Evolutionary conservation across 2,888 invertebrate genomes (phyloP).

Genomic region (Drosophila yooni): DNA sequence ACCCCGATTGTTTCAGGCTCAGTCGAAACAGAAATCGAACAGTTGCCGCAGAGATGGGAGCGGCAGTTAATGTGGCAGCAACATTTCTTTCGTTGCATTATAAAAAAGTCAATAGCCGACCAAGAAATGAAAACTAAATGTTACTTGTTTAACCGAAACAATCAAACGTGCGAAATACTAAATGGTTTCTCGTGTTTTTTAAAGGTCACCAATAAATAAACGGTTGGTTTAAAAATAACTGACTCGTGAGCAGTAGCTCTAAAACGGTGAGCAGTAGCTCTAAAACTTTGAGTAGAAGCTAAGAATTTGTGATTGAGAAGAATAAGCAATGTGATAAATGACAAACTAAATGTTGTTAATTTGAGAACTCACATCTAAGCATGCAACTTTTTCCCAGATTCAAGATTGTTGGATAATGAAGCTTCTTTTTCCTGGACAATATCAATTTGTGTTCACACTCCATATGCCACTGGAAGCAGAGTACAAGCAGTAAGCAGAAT

Average conservation of each 20-base stretch:
- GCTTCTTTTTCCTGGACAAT: too few relatives aligned
- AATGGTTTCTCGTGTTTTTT: neutral
- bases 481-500: neutral
- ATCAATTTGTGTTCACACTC: neutral
- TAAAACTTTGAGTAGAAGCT: neutral
- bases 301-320: neutral
- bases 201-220: neutral
- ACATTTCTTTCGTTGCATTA: neutral
- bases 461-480: neutral
- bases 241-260: neutral
- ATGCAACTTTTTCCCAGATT: neutral
- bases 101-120: neutral
- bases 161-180: neutral
- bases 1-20: neutral
- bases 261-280: too few relatives aligned
- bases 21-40: neutral
- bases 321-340: neutral
- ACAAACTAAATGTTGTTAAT: neutral
- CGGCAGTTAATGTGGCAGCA: neutral
- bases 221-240: neutral
- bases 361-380: neutral
- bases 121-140: neutral
- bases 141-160: neutral
- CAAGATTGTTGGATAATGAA: neutral
- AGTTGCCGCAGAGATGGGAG: neutral